Evolutionary conservation across 2,113 vertebrate genomes (phyloP), one percentile per base, ranked within the genome.

Genomic region (Bambusicola thoracicus): DNA sequence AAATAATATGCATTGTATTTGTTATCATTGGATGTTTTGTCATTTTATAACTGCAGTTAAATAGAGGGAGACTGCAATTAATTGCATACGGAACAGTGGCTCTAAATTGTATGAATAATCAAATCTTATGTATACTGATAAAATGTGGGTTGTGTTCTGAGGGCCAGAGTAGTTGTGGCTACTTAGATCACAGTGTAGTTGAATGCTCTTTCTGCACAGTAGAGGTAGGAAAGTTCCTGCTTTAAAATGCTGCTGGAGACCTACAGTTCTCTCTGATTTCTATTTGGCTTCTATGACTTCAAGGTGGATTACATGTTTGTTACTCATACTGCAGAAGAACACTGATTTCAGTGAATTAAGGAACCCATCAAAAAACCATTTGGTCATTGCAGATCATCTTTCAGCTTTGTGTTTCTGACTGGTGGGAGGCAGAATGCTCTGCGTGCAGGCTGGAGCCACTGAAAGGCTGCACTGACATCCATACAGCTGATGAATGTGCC

Each of bases 371-470:
- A 65, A 63, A 11, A 1, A 6, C 19, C 24, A 19, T 34, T 74
- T 30, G 24, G 30, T 41, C 15, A 3, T 40, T 61, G 44, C 13
- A 61, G 38, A 30, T 10, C 34, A 4, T 19, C 38, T 41, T 85
- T 17, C 29, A 40, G 11, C n/a, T 27, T 69, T 24, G 5, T 0
- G 1, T 25, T 65, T 53, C 18, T 59, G 43, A 36, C 25, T 2
- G 1, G 20, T 0, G 20, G 29, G 69, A 46, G 58, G 25, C 1
- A 1, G 25, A 46, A 59, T 20, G 14, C 24, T 44, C 13, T 0
- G 0, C 0, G 0, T 17, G 34, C 14, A 12, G 40, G 17, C 20
- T 2, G 3, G 30, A 55, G 40, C 11, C 25, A 6, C n/a, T 29
- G 43, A 38, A 38, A 49, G 48, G 32, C 43, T 46, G 24, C 49